Evolutionary conservation across 2,797 vertebrate species (phyloP).

Genomic region (Potorous gilbertii): DNA sequence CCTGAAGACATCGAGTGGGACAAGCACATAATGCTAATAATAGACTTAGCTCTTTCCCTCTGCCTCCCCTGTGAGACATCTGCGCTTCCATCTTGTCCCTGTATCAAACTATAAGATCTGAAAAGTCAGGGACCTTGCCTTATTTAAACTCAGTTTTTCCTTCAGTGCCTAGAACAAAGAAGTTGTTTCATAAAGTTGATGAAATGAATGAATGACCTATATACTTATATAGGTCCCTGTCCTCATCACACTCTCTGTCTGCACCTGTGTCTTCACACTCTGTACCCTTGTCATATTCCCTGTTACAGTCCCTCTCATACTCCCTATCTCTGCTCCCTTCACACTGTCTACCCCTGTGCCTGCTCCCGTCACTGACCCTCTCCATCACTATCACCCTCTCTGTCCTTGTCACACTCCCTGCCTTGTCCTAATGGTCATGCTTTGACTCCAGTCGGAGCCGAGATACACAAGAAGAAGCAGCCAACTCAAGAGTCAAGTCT

Average conservation of each 20-base stretch:
- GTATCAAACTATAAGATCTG: not conserved
- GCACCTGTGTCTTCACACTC: not conserved
- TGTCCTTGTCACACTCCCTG: not conserved
- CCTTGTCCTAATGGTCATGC: not conserved
- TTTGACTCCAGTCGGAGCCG: constrained; percentile 10
- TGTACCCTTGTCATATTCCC: not conserved
- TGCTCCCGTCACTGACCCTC: not conserved
- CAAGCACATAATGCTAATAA: not conserved
- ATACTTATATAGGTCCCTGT: not conserved
- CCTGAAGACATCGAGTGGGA: not conserved
- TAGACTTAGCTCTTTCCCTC: not conserved
- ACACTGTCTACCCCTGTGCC: not conserved
- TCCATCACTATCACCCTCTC: not conserved
- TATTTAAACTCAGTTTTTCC: not conserved
- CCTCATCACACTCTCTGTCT: not conserved
- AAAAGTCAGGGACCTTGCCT: not conserved
- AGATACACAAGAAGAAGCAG: not conserved
- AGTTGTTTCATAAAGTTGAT: not conserved
- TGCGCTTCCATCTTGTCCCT: not conserved
- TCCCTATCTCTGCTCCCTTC: not conserved
- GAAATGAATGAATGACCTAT: not conserved
- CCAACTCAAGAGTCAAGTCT: constrained; percentile 41
- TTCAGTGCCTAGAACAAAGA: not conserved
- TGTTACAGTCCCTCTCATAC: not conserved
- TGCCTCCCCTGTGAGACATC: not conserved